These are phyloP conservation scores for Acleris holmiana DNA, from an alignment of 2,888 invertebrate species.

Conservation along the genomic window DNA sequence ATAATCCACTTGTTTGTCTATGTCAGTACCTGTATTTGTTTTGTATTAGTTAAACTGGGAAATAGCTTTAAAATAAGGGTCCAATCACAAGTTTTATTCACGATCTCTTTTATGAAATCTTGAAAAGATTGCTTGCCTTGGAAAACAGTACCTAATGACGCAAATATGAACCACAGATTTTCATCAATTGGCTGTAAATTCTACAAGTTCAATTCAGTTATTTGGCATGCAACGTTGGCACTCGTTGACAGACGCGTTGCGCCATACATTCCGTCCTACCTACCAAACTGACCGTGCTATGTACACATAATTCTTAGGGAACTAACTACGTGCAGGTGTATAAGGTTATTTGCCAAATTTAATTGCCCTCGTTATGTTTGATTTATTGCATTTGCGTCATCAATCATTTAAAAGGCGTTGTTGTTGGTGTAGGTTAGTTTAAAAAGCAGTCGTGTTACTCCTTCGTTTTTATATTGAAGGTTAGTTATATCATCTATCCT, in stretches of 20 bases:
- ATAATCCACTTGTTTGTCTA: too few relatives aligned
- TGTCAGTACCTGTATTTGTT: too few relatives aligned
- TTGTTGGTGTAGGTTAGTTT: background rate
- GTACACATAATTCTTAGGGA: constrained; percentile 51
- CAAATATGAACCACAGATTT: constrained; percentile 4
- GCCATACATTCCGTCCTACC: constrained; percentile 47
- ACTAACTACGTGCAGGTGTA: constrained; percentile 59
- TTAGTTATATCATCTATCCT: too few relatives aligned
- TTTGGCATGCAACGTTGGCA: constrained; percentile 69
- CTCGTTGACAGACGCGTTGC: constrained; percentile 51
- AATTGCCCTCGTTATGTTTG: background rate
- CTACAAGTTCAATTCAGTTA: constrained; percentile 49
- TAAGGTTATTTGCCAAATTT: constrained; percentile 48
- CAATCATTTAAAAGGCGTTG: background rate
- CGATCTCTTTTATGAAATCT: too few relatives aligned
- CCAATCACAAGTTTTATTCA: too few relatives aligned
- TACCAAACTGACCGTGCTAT: constrained; percentile 43
- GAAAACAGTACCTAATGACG: background rate
- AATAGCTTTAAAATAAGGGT: too few relatives aligned
- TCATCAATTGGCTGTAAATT: constrained; percentile 32
- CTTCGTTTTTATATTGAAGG: too few relatives aligned
- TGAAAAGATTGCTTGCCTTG: background rate
- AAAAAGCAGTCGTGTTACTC: too few relatives aligned
- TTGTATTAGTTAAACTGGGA: too few relatives aligned
- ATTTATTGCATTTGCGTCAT: background rate